Evolutionary conservation across 2,888 invertebrate genomes (phyloP), one percentile per base, ranked within the genome.

Genomic region (Onchidella celtica): DNA sequence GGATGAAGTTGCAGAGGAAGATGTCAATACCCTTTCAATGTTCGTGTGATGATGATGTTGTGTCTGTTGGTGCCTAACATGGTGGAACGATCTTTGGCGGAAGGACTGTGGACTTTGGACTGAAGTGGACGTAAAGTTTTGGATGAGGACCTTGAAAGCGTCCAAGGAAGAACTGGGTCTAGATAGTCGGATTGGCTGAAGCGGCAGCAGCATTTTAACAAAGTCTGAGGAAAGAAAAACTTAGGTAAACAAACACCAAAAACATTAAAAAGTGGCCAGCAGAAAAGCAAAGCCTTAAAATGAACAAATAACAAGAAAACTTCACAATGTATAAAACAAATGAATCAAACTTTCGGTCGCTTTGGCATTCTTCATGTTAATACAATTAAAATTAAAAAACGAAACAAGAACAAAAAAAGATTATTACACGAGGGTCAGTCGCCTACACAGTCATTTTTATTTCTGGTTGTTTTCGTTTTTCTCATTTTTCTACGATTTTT

Each of bases 11-110:
- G 59, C 57, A 1, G n/a, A n/a, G 1, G 59, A 24, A 0, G 59
- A 73, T 32, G 73, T 32, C 47, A 17, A 47, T 47, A 14, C 3
- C 2, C n/a, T n/a, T n/a, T n/a, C n/a, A n/a, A n/a, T n/a, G n/a
- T n/a, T n/a, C n/a, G n/a, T n/a, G n/a, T n/a, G 47, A 55, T 73
- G 34, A 34, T 73, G 59, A 55, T 73, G 34, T n/a, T 73, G 59
- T 17, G 32, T 55, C 34, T 79, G 29, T 34, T 34, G 72, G 1
- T 40, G 47, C 0, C 34, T 11, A 3, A 24, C 40, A 21, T 61
- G 65, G 17, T 75, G 75, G 3, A 29, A 40, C 3, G 65, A 57
- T 24, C 36, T 9, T 0, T 68, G 68, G 1, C 68, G 55, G 17
- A 61, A 66, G 21, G 74, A 24, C 24, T 38, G 68, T 21, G 68